Evolutionary conservation across 2,797 vertebrate species (phyloP).

Genomic region (Microctenopoma stevenorrisi): DNA sequence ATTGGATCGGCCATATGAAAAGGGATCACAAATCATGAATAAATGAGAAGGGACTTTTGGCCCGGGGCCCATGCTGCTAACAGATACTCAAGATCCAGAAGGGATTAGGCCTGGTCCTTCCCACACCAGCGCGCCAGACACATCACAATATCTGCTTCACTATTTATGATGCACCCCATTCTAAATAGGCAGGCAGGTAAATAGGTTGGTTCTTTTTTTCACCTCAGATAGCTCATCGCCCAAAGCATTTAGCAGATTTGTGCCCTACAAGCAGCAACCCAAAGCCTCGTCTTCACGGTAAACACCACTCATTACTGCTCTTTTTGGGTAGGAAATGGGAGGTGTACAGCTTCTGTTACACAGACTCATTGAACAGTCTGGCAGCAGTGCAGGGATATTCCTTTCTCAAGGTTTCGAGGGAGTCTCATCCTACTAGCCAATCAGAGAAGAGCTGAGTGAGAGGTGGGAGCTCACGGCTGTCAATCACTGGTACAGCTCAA

Average conservation of each 20-base stretch:
- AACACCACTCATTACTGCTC: too few species aligned
- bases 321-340: too few species aligned
- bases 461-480: too few species aligned
- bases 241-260: too few species aligned
- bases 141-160: background rate
- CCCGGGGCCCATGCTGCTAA: background rate
- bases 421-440: too few species aligned
- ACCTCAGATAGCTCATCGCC: too few species aligned
- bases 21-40: conserved; percentile 64
- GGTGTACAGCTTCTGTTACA: too few species aligned
- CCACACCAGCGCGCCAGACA: conserved; percentile 6
- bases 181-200: background rate
- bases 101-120: conserved; percentile 3
- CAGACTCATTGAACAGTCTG: background rate
- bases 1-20: conserved; percentile 39
- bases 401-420: background rate
- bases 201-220: too few species aligned
- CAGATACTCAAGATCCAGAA: conserved; percentile 15
- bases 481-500: too few species aligned
- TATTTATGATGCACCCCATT: background rate
- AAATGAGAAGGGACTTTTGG: conserved; percentile 47
- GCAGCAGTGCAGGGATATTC: background rate
- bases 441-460: too few species aligned
- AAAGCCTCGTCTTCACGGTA: too few species aligned
- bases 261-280: too few species aligned